Percentiles rank a stretch among this genome's conserved stretches.
phyloP scores from a whole-genome alignment of 2,797 vertebrate genomes.

The Lateolabrax maculatus region DNA sequence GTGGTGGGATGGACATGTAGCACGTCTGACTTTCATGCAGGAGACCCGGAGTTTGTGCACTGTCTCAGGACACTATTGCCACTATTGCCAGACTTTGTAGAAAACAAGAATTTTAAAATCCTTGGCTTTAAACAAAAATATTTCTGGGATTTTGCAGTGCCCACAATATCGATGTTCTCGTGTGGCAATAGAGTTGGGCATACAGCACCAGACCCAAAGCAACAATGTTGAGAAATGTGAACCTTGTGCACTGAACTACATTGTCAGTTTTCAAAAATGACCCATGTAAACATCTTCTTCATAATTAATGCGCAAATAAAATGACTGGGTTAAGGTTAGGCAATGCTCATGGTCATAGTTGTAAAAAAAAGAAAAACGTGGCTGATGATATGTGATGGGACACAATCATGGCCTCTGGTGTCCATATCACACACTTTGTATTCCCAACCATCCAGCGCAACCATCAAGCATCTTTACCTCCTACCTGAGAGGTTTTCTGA shows the following conservation, averaged over 20 bases:
- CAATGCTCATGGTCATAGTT: background rate
- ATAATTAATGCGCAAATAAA: background rate
- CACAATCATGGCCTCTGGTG: background rate
- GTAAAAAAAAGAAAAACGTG: background rate
- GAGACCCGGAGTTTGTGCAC: too few species aligned
- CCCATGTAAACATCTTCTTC: background rate
- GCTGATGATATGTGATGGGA: background rate
- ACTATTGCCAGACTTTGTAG: background rate
- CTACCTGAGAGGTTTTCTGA: background rate
- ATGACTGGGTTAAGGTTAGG: background rate
- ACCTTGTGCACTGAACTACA: background rate
- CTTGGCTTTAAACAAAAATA: background rate
- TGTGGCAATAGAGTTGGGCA: background rate
- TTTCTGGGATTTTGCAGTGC: background rate
- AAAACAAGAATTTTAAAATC: background rate
- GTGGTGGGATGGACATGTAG: too few species aligned
- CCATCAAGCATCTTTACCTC: conserved; percentile 14
- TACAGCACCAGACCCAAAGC: background rate
- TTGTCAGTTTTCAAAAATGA: background rate
- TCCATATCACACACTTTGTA: conserved; percentile 25
- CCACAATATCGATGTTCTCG: background rate
- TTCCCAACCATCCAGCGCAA: background rate
- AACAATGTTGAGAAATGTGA: background rate
- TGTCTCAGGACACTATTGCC: too few species aligned
- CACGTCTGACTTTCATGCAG: too few species aligned